Evolutionary conservation across 2,888 invertebrate species (phyloP).

Genomic region (Microctonus brassicae): DNA sequence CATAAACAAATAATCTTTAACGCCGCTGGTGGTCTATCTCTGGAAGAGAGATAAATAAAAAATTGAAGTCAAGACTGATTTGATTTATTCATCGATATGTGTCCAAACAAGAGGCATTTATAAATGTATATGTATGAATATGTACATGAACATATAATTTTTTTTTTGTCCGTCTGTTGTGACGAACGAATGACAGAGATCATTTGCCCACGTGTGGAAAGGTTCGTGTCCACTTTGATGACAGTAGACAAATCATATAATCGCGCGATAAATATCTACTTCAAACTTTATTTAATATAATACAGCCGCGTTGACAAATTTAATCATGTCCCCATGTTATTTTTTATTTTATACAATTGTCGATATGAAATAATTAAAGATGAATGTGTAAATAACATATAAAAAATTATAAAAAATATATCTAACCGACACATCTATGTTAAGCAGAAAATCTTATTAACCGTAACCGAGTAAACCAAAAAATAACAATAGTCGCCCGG

Average conservation of each 20-base stretch:
- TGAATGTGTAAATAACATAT: not conserved
- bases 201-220: conserved; percentile 10
- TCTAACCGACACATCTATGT: conserved; percentile 50
- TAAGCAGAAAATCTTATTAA: conserved; percentile 61
- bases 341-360: not conserved
- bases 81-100: conserved; percentile 30
- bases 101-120: conserved; percentile 10
- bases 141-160: not conserved
- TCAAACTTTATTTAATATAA: not conserved
- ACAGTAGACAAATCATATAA: conserved; percentile 21
- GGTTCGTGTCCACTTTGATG: conserved; percentile 15
- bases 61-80: not conserved
- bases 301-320: not conserved
- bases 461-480: conserved; percentile 64
- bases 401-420: not conserved
- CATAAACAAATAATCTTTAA: conserved; percentile 23
- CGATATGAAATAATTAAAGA: conserved; percentile 1
- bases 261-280: conserved; percentile 18
- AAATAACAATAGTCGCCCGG: conserved; percentile 51
- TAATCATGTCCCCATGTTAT: not conserved
- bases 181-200: conserved; percentile 9
- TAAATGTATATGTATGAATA: not conserved
- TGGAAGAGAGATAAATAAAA: conserved; percentile 1
- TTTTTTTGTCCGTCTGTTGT: not conserved
- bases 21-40: conserved; percentile 8